Evolutionary conservation across 2,888 invertebrate species (phyloP), one percentile per base, ranked within the genome.

Genomic region (Sphaerophoria taeniata): DNA sequence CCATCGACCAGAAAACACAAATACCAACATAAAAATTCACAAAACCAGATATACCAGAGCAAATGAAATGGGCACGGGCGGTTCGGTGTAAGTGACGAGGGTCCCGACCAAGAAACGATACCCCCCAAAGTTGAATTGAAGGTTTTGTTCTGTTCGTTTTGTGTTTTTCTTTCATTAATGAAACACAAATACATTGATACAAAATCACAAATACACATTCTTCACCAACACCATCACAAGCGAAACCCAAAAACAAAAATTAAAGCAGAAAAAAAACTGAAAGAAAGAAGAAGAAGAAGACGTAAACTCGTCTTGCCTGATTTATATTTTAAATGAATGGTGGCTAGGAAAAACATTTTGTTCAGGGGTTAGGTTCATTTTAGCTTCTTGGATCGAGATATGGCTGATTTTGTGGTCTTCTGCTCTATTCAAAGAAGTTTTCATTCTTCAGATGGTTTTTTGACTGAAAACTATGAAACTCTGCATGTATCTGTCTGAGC

Each of bases 271-370:
- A 24, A 24, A 24, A n/a, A 24, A 11, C 7, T 39, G 39, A 39
- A 39, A 3, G 39, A 39, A 39, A 6, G 39, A 43, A 3, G 9
- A 49, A 16, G 24, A 39, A 67, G 24, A 24, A 24, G 24, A 24
- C 24, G 24, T 2, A 53, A 81, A 81, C 85, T 81, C 72, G 81
- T 85, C 81, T 84, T 85, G 85, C 85, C 69, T 85, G 85, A 85
- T 85, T 85, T 85, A 85, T 85, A 77, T 81, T 85, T 67, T 85
- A 85, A 85, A 85, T 85, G 85, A 85, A 85, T 85, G 85, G 81
- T 73, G 56, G 61, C 65, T 78, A 74, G 49, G 63, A 75, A 81
- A 24, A 76, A 67, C 51, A 67, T 53, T 72, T 72, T 76, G 60
- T 82, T 77, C 56, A 24, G 83, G 84, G 71, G 79, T 79, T 84